Evolutionary conservation across 1,140 invertebrate genomes (phyloP).

Genomic region (Hycleus phaleratus): DNA sequence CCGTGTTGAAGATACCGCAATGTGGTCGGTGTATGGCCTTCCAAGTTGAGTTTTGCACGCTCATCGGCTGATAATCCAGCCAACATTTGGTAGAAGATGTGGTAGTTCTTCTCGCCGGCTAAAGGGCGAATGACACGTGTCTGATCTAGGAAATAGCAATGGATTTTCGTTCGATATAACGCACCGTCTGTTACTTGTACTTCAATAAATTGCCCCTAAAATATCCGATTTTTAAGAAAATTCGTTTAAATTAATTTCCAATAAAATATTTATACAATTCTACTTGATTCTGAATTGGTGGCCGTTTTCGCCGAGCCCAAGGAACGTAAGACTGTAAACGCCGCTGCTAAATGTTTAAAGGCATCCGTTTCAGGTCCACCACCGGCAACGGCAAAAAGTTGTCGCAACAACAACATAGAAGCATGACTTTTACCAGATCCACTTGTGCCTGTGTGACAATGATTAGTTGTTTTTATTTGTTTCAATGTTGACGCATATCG

Average conservation of each 20-base stretch:
- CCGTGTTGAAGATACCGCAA: constrained; percentile 72
- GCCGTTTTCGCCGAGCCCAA: constrained; percentile 84
- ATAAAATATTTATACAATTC: constrained; percentile 60
- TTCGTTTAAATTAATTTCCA: background rate
- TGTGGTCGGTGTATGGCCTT: constrained; percentile 73
- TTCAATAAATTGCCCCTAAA: constrained; percentile 89
- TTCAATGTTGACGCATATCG: background rate
- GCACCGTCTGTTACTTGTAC: constrained; percentile 94
- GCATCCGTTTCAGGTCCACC: constrained; percentile 90
- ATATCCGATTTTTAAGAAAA: constrained; percentile 1
- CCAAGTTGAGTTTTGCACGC: constrained; percentile 73
- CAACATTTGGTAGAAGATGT: constrained; percentile 96
- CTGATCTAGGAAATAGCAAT: constrained; percentile 91
- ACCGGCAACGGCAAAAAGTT: constrained; percentile 87
- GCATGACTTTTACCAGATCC: constrained; percentile 94
- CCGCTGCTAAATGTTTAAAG: constrained; percentile 91
- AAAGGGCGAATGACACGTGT: constrained; percentile 81
- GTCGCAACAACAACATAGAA: constrained; percentile 82
- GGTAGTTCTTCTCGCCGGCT: constrained; percentile 88
- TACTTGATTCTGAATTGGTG: constrained; percentile 85
- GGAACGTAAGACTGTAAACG: constrained; percentile 86
- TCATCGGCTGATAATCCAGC: constrained; percentile 83
- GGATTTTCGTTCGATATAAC: constrained; percentile 90
- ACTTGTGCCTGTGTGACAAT: constrained; percentile 56
- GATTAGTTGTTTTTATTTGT: constrained; percentile 34